phyloP scores from a whole-genome alignment of 2,797 vertebrate genomes.

The Anguilla pacifica region DNA sequence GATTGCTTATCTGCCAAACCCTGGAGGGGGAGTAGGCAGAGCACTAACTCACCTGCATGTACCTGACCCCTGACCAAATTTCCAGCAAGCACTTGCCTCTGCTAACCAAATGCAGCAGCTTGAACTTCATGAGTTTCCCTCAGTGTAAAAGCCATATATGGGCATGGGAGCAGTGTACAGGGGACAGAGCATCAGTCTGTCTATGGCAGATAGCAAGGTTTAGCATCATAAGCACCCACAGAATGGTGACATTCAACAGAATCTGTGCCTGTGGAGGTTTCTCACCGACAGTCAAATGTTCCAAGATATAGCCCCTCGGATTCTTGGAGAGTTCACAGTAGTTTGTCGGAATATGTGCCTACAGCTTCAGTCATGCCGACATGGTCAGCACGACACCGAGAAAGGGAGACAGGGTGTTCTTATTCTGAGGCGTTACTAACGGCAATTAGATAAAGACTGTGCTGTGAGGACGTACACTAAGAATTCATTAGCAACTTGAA shows the following conservation, averaged over 20 bases:
- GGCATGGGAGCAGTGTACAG: not conserved
- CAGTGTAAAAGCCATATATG: not conserved
- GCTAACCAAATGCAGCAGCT: not conserved
- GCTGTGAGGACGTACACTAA: not conserved
- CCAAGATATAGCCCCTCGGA: not conserved
- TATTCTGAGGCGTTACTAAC: not conserved
- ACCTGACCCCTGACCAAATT: not conserved
- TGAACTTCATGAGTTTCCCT: not conserved
- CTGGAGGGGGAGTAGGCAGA: not conserved
- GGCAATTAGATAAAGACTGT: not conserved
- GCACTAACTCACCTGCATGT: not conserved
- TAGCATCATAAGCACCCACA: not conserved
- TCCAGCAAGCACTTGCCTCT: not conserved
- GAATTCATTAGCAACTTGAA: not conserved
- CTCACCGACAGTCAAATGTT: not conserved
- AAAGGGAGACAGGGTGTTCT: not conserved
- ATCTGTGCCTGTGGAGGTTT: not conserved
- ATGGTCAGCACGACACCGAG: not conserved
- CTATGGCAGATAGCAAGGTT: not conserved
- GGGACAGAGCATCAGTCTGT: not conserved
- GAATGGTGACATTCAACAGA: not conserved
- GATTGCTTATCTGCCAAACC: not conserved
- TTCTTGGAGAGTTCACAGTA: not conserved
- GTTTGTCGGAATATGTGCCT: not conserved
- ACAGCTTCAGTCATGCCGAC: not conserved